A percentile compares a stretch with the other conserved stretches of the same genome.
phyloP scores from a whole-genome alignment of 2,888 invertebrate genomes.

The Euzetes globulus region DNA sequence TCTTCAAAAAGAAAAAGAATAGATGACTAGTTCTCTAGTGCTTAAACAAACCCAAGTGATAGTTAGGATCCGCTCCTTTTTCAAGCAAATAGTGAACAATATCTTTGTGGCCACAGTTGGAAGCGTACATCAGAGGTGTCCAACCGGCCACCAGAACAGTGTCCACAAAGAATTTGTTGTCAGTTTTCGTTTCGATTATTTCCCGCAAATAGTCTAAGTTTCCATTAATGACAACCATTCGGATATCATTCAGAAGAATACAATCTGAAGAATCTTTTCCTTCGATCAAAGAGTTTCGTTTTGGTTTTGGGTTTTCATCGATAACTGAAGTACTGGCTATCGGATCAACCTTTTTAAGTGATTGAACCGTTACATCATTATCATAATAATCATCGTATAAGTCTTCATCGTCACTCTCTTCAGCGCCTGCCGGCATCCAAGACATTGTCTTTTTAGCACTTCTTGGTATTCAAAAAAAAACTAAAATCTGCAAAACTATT shows the following conservation, averaged over 20 bases:
- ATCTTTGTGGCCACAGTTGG: conserved; percentile 43
- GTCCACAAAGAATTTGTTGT: conserved; percentile 35
- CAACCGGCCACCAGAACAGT: conserved; percentile 43
- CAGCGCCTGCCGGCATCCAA: neutral
- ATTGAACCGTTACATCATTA: neutral
- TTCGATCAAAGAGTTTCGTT: neutral
- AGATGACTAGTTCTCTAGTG: neutral
- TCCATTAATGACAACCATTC: conserved; percentile 26
- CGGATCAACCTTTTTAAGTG: neutral
- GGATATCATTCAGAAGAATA: conserved; percentile 19
- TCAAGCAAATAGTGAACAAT: conserved; percentile 47
- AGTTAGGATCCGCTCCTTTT: conserved; percentile 48
- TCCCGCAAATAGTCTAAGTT: conserved; percentile 4
- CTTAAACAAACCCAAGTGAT: conserved; percentile 46
- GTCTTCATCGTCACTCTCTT: neutral
- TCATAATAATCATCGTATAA: neutral
- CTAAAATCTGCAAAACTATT: too few relatives aligned
- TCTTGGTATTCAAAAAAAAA: too few relatives aligned
- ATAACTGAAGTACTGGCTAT: neutral
- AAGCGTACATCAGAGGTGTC: conserved; percentile 46
- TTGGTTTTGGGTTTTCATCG: neutral
- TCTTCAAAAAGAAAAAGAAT: conserved; percentile 43
- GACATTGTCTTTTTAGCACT: neutral
- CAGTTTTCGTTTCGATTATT: neutral
- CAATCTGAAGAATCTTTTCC: neutral